Percentiles rank a stretch among this genome's conserved stretches.
phyloP scores from a whole-genome alignment of 2,113 vertebrate species.

The Dinomys branickii region DNA sequence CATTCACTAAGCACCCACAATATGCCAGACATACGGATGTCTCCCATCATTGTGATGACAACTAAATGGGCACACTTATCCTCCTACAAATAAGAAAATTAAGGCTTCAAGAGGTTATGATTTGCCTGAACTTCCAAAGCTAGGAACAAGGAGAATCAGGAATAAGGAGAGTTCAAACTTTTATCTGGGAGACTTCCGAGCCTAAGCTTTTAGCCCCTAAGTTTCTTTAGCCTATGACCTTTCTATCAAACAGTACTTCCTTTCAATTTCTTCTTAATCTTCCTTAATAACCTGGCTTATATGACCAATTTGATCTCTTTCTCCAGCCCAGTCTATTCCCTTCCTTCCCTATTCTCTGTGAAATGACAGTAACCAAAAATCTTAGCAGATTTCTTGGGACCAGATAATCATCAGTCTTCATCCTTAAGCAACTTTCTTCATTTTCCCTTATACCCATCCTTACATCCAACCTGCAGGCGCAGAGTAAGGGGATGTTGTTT shows the following conservation, averaged over 20 bases:
- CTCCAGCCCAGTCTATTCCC: not conserved
- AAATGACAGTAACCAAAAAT: slow-evolving; percentile 26
- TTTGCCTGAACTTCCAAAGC: not conserved
- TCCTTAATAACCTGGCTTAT: not conserved
- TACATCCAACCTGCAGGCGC: not conserved
- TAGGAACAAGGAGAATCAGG: not conserved
- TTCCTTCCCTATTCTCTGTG: not conserved
- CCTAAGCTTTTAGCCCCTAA: not conserved
- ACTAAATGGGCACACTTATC: slow-evolving; percentile 3
- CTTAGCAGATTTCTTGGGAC: not conserved
- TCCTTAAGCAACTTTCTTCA: not conserved
- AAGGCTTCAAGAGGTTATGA: slow-evolving; percentile 7
- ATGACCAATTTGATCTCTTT: not conserved
- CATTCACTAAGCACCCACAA: not conserved
- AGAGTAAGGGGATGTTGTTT: not conserved
- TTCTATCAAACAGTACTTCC: slow-evolving; percentile 31
- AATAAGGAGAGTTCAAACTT: slow-evolving; percentile 42
- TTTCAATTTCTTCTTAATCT: slow-evolving; percentile 27
- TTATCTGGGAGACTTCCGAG: not conserved
- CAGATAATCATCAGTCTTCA: not conserved
- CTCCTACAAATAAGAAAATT: slow-evolving; percentile 2
- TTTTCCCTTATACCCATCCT: not conserved
- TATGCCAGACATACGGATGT: not conserved
- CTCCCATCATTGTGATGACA: not conserved
- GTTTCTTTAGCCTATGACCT: not conserved